phyloP scores from a whole-genome alignment of 2,797 vertebrate genomes.

The Eurystomus glaucurus region DNA sequence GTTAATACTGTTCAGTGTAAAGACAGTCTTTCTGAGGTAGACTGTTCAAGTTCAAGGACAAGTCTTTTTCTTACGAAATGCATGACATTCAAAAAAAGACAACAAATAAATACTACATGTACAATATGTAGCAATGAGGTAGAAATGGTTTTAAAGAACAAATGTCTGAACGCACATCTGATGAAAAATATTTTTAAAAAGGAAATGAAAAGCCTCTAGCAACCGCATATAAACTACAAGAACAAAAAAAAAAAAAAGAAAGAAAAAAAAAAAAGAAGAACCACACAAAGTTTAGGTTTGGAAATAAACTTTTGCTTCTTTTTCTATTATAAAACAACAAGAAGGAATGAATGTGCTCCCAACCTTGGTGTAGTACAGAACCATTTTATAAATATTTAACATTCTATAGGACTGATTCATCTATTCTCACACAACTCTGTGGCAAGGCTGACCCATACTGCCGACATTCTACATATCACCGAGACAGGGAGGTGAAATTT shows the following conservation, averaged over 20 bases:
- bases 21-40: conserved; percentile 98
- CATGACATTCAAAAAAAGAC: conserved; percentile 98
- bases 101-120: conserved; percentile 99
- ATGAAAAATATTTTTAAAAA: conserved; percentile 84
- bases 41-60: conserved; percentile 96
- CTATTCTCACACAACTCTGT: conserved; percentile 86
- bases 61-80: conserved; percentile 93
- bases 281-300: conserved; percentile 77
- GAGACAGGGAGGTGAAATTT: conserved; percentile 88
- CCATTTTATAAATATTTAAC: conserved; percentile 90
- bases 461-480: conserved; percentile 88
- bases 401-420: conserved; percentile 88
- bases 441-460: conserved; percentile 87
- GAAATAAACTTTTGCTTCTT: conserved; percentile 85
- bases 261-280: background rate
- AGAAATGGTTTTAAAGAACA: conserved; percentile 98
- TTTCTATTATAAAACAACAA: conserved; percentile 84
- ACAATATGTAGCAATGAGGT: conserved; percentile 99
- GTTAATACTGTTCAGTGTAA: conserved; percentile 94
- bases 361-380: conserved; percentile 88
- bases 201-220: conserved; percentile 84
- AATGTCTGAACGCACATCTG: conserved; percentile 87
- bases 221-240: conserved; percentile 83
- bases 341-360: conserved; percentile 90
- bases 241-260: conserved; percentile 38